Percentiles rank a stretch among this genome's conserved stretches.
These are phyloP conservation scores for Aethina tumida DNA, from an alignment of 1,140 invertebrate genomes.

Conservation along the genomic window DNA sequence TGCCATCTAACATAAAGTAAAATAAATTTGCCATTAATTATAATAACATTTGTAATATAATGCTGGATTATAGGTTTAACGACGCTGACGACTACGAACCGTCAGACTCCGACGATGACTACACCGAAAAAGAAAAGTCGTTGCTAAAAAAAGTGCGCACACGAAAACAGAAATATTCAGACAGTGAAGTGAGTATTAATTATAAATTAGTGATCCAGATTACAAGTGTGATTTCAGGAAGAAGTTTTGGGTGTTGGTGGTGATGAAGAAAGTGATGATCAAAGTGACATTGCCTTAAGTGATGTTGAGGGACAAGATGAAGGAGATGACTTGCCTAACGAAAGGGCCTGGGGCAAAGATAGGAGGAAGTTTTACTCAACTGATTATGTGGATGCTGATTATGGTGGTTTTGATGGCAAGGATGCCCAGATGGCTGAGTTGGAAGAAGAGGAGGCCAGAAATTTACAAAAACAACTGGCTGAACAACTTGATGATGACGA, in stretches of 20 bases:
- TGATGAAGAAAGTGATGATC: conserved; percentile 24
- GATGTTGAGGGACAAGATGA: conserved; percentile 61
- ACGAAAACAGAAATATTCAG: conserved; percentile 46
- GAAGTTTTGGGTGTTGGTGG: conserved; percentile 39
- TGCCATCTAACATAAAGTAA: too few species aligned
- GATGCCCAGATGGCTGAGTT: conserved; percentile 63
- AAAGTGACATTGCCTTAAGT: conserved; percentile 47
- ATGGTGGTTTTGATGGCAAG: conserved; percentile 60
- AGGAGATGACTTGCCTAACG: conserved; percentile 59
- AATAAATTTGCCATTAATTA: too few species aligned
- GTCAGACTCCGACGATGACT: conserved; percentile 62
- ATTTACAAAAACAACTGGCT: conserved; percentile 66
- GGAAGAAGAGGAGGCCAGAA: conserved; percentile 77
- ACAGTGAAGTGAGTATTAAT: conserved; percentile 41
- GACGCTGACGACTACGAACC: conserved; percentile 45
- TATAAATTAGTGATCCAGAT: conserved; percentile 4
- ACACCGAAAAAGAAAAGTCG: conserved; percentile 50
- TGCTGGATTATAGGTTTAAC: conserved; percentile 20
- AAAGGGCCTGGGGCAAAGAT: conserved; percentile 77
- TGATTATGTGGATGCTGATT: conserved; percentile 82
- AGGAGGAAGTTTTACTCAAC: conserved; percentile 71
- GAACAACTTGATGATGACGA: conserved; percentile 73
- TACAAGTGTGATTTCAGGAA: conserved; percentile 23
- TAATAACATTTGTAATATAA: too few species aligned
- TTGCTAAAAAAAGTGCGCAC: conserved; percentile 51